phyloP scores from a whole-genome alignment of 2,888 invertebrate genomes.

The Acrobasis consociella region DNA sequence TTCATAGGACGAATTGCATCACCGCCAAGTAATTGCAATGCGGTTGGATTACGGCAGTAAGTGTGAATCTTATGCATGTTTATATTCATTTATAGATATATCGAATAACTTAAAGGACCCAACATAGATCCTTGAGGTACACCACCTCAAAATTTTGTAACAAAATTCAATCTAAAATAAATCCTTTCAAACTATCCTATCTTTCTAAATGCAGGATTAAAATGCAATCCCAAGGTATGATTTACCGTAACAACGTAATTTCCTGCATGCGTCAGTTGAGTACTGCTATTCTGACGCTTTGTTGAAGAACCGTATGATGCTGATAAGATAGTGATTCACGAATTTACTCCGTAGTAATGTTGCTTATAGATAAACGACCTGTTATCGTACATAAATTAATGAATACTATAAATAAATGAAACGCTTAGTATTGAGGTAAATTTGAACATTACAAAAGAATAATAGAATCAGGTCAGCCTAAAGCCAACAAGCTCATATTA shows the following conservation, averaged over 20 bases:
- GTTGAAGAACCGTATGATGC: background rate
- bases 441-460: background rate
- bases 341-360: too few species aligned
- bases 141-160: background rate
- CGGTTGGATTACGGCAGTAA: background rate
- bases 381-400: too few species aligned
- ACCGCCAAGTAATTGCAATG: background rate
- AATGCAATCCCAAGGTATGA: too few species aligned
- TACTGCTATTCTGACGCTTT: background rate
- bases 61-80: background rate
- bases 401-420: too few species aligned
- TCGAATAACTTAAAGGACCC: background rate
- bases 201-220: too few species aligned
- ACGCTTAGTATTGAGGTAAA: background rate
- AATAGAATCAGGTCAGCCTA: constrained; percentile 6
- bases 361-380: too few species aligned
- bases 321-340: background rate
- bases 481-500: constrained; percentile 3
- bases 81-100: background rate
- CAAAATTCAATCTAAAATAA: too few species aligned
- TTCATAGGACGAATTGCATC: constrained; percentile 7
- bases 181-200: too few species aligned
- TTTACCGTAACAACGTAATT: too few species aligned
- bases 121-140: background rate
- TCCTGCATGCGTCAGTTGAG: too few species aligned